Conservation (phyloP, 2,113 vertebrate genomes). For the Macaca fascicularis region T2T-MFA8v1.1 NC_088389.1:38002001-38002500, state of each 20-base stretch:
- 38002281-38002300: fast-evolving
- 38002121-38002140: not conserved
- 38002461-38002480: not conserved
- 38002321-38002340: not conserved
- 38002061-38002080: not conserved
- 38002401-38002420: fast-evolving
- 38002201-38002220: not conserved
- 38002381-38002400: not conserved
- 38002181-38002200: not conserved
- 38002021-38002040: too few relatives aligned
- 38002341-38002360: not conserved
- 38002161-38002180: not conserved
- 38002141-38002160: not conserved
- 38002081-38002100: not conserved
- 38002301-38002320: not conserved
- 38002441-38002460: fast-evolving
- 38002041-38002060: not conserved
- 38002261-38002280: not conserved
- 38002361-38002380: not conserved
- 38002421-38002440: fast-evolving
- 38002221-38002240: not conserved
- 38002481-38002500: not conserved
- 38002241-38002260: not conserved
- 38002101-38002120: not conserved
- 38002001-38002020: not conserved